Percentiles rank a stretch among this genome's conserved stretches.
Conservation (phyloP, 2,113 vertebrate genomes). For the Burhinus bistriatus region DNA sequence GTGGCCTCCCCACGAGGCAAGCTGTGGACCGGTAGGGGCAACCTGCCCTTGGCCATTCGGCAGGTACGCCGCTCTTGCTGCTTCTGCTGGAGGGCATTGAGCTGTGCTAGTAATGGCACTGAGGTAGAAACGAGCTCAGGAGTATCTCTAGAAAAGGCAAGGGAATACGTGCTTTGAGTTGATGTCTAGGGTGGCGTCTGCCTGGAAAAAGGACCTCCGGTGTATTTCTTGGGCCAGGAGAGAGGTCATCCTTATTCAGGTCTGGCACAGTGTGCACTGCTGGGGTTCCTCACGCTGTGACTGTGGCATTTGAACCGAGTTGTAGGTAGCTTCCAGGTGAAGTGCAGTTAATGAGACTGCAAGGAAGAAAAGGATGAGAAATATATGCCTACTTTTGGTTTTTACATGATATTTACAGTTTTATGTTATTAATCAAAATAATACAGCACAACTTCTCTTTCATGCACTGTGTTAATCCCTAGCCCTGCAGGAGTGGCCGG, state of each 20-base stretch:
- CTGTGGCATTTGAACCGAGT: not conserved
- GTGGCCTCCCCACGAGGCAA: not conserved
- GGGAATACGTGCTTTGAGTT: not conserved
- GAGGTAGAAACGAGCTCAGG: not conserved
- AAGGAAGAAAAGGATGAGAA: not conserved
- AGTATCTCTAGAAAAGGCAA: not conserved
- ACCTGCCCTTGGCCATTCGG: not conserved
- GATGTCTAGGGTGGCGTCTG: not conserved
- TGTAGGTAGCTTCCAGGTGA: not conserved
- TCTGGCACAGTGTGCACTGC: not conserved
- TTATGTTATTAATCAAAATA: not conserved
- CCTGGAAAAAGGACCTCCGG: not conserved
- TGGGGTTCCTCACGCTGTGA: not conserved
- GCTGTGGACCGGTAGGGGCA: not conserved
- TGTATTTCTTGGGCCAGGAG: not conserved
- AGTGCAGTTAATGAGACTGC: not conserved
- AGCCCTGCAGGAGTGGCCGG: not conserved
- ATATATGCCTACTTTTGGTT: not conserved
- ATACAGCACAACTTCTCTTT: not conserved
- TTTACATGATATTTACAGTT: not conserved
- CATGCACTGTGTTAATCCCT: not conserved
- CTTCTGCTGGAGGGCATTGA: not conserved
- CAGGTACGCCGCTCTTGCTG: no score
- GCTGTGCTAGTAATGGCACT: not conserved
- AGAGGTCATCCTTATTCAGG: not conserved